Evolutionary conservation across 2,113 vertebrate genomes (phyloP).

Genomic region (Hyperopisus bebe): DNA sequence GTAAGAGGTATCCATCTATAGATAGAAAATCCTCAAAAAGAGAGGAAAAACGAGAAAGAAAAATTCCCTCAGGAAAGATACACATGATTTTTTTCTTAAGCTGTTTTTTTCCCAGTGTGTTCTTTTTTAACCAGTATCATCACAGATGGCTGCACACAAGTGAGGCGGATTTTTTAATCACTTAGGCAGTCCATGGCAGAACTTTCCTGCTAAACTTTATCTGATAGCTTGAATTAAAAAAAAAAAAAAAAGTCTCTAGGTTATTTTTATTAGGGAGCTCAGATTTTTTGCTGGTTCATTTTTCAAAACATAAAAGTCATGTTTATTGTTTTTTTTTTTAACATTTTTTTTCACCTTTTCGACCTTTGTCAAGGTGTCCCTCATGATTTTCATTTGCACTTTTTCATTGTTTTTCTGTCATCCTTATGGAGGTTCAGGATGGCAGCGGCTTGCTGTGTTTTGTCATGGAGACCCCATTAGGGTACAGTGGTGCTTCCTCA

Average conservation of each 20-base stretch:
- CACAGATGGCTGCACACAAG: background rate
- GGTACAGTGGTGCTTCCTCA: background rate
- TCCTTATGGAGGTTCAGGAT: background rate
- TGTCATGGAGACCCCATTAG: background rate
- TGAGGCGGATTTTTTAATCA: background rate
- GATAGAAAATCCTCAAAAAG: slow-evolving; percentile 14
- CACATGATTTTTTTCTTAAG: slow-evolving; percentile 36
- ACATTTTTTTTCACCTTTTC: background rate
- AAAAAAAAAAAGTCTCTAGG: background rate
- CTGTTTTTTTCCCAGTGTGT: background rate
- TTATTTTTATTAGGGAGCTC: background rate
- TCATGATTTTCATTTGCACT: background rate
- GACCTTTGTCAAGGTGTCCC: background rate
- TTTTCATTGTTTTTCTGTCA: background rate
- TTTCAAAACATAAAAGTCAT: background rate
- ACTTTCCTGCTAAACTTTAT: slow-evolving; percentile 11
- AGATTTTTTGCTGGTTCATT: background rate
- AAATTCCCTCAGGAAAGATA: slow-evolving; percentile 13
- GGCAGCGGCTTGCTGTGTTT: background rate
- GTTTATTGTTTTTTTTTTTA: background rate
- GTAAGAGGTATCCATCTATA: slow-evolving; percentile 13
- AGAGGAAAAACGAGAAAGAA: background rate
- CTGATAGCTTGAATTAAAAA: background rate
- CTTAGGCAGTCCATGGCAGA: background rate
- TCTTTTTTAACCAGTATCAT: slow-evolving; percentile 14